Conservation (phyloP, 2,888 invertebrate genomes). For the Epirrita christyi region DNA sequence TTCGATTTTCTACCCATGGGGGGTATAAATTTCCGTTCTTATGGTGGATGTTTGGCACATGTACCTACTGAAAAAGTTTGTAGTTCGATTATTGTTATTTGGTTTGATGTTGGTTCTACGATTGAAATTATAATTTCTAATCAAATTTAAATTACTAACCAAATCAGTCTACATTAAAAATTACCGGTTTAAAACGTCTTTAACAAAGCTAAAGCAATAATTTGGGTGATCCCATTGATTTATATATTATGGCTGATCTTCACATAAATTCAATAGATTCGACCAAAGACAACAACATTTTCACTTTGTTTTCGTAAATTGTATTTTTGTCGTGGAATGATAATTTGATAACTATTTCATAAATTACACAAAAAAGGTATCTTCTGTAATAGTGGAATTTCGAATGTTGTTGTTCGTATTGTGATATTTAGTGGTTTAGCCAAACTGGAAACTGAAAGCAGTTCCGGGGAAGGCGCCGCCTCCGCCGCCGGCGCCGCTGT, state of each 20-base stretch:
- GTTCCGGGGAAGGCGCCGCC: conserved; percentile 84
- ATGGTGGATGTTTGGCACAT: no score
- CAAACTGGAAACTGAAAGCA: conserved; percentile 89
- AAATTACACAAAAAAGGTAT: conserved; percentile 16
- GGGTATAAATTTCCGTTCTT: no score
- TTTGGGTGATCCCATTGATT: no score
- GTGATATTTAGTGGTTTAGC: conserved; percentile 65
- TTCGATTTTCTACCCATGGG: no score
- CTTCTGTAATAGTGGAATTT: conserved; percentile 11
- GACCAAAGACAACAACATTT: conserved; percentile 27
- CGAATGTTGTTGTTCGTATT: conserved; percentile 21
- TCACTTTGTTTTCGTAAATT: conserved; percentile 14
- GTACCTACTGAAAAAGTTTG: no score
- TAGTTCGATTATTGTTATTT: no score
- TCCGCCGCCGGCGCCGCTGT: conserved; percentile 71
- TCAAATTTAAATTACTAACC: conserved; percentile 54
- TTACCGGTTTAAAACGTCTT: conserved; percentile 10
- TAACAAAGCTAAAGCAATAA: conserved; percentile 1
- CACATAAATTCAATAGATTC: conserved; percentile 7
- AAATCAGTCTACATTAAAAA: conserved; percentile 69
- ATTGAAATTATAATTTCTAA: conserved; percentile 7
- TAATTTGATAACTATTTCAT: conserved; percentile 27
- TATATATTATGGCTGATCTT: conserved; percentile 2
- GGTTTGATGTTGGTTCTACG: no score
- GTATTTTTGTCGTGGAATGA: conserved; percentile 35